Percentiles rank a stretch among this genome's conserved stretches.
Conservation (phyloP, 1,140 invertebrate species). For the Bombus huntii region DNA sequence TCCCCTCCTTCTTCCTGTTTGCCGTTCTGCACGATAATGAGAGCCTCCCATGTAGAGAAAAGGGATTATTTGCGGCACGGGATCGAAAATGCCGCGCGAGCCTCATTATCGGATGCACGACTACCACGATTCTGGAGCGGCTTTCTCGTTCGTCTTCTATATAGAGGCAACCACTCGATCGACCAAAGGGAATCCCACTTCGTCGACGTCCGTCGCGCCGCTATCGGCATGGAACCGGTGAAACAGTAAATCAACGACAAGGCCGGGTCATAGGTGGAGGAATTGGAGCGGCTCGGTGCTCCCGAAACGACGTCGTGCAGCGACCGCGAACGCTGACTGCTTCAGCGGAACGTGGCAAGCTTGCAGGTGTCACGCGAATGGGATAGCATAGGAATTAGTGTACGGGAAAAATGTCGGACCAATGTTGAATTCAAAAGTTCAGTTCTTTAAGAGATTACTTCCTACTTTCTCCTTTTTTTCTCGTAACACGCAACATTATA, state of each 20-base stretch:
- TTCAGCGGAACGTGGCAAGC: constrained; percentile 27
- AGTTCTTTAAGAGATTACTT: fast-evolving
- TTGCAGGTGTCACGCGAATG: constrained; percentile 24
- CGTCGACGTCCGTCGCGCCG: constrained; percentile 28
- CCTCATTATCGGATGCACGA: constrained; percentile 73
- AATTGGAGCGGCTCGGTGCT: constrained; percentile 59
- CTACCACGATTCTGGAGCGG: constrained; percentile 72
- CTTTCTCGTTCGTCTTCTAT: constrained; percentile 22
- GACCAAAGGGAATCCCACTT: constrained; percentile 27
- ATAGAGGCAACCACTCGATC: constrained; percentile 10
- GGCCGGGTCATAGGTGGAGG: constrained; percentile 52
- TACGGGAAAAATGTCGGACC: neutral
- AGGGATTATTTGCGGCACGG: constrained; percentile 75
- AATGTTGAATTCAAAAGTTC: neutral
- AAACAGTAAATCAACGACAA: constrained; percentile 65
- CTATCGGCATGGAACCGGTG: constrained; percentile 48
- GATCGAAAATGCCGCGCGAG: constrained; percentile 70
- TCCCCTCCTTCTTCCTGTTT: constrained; percentile 34
- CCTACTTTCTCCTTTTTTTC: neutral
- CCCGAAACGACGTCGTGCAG: constrained; percentile 32
- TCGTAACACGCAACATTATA: neutral
- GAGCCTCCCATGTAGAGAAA: constrained; percentile 78
- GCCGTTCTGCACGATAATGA: constrained; percentile 71
- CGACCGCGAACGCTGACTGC: neutral
- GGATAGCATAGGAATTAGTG: too few relatives aligned